Evolutionary conservation across 1,140 invertebrate species (phyloP).

Genomic region (Zaprionus inermis): DNA sequence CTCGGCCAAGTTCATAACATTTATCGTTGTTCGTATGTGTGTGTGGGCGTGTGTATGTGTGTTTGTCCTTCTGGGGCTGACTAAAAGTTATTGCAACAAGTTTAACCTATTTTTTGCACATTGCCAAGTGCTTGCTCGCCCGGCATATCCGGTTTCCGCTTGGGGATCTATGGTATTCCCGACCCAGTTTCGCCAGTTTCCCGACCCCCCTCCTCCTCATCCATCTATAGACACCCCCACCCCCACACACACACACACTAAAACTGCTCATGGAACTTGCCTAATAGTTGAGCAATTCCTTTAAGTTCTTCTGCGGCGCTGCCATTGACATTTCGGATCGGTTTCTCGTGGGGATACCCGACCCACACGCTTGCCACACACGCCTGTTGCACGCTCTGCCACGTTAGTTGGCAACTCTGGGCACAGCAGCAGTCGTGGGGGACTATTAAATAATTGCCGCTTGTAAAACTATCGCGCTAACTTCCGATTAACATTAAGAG

Average conservation of each 20-base stretch:
- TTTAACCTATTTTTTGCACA: constrained; percentile 58
- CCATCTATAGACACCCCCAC: too few species aligned
- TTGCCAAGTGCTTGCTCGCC: constrained; percentile 31
- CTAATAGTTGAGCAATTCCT: constrained; percentile 62
- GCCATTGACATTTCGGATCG: constrained; percentile 23
- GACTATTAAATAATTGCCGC: constrained; percentile 8
- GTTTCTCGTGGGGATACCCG: constrained; percentile 23
- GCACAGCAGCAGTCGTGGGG: neutral
- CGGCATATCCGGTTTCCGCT: constrained; percentile 47
- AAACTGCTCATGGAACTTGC: constrained; percentile 10
- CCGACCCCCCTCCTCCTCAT: too few species aligned
- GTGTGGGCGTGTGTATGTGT: constrained; percentile 18
- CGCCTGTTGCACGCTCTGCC: constrained; percentile 4
- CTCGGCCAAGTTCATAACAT: constrained; percentile 74
- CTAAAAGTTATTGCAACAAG: constrained; percentile 73
- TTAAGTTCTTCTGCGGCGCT: constrained; percentile 39
- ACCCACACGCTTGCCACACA: neutral
- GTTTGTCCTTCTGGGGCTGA: constrained; percentile 27
- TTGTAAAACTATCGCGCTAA: constrained; percentile 4
- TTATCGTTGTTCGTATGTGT: constrained; percentile 67
- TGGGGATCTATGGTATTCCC: constrained; percentile 30
- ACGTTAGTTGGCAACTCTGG: neutral
- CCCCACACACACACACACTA: constrained; percentile 17
- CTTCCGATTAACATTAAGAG: neutral
- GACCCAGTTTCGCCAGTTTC: constrained; percentile 2